Percentiles rank a stretch among this genome's conserved stretches.
Conservation (phyloP, 2,797 vertebrate species). For the Perdix hodgsoniae region DNA sequence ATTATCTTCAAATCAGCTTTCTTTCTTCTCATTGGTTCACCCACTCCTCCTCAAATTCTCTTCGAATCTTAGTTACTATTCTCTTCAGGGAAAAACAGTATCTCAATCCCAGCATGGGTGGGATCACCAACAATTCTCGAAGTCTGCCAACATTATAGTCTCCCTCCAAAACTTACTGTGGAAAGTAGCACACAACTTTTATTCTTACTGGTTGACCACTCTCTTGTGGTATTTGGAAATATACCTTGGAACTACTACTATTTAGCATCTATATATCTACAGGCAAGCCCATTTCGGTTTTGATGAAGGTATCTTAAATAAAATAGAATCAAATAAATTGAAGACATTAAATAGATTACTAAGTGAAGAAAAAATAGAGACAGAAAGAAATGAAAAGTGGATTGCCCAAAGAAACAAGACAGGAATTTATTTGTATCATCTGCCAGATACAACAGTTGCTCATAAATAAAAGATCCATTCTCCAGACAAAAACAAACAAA, state of each 20-base stretch:
- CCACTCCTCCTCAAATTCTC: background rate
- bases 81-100: background rate
- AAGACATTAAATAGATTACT: background rate
- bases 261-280: fast-evolving
- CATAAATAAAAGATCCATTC: background rate
- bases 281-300: background rate
- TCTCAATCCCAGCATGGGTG: background rate
- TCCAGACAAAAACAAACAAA: background rate
- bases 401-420: background rate
- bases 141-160: background rate
- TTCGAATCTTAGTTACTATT: background rate
- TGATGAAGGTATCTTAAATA: background rate
- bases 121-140: background rate
- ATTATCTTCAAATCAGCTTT: background rate
- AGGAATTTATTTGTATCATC: background rate
- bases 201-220: background rate
- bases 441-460: background rate
- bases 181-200: background rate
- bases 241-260: background rate
- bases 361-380: background rate
- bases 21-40: background rate
- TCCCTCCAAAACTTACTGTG: background rate
- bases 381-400: background rate
- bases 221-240: background rate
- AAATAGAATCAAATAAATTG: background rate